These are phyloP conservation scores for Merops nubicus DNA, from an alignment of 2,113 vertebrate species.

Conservation along the genomic window DNA sequence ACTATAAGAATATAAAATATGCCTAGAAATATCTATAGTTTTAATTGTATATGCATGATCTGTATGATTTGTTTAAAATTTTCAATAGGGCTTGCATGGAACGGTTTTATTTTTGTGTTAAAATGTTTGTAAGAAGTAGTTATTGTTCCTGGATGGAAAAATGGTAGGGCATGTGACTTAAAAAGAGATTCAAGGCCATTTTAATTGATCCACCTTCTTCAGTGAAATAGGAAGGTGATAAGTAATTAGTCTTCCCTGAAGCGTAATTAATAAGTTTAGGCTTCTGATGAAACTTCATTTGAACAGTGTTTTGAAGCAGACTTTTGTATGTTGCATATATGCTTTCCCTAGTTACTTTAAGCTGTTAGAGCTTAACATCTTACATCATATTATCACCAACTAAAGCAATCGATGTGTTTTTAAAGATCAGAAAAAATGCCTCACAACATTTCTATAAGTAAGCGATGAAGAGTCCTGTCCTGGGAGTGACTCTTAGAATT, in stretches of 20 bases:
- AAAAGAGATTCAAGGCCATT: conserved; percentile 29
- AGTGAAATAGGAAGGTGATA: conserved; percentile 19
- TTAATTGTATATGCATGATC: background rate
- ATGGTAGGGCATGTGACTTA: background rate
- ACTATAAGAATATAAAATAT: background rate
- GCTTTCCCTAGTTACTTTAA: background rate
- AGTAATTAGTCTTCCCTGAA: conserved; percentile 51
- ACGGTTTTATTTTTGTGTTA: background rate
- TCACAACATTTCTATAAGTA: background rate
- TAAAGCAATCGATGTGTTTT: conserved; percentile 3
- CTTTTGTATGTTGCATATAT: background rate
- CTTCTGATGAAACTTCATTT: conserved; percentile 51
- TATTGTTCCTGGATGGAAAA: conserved; percentile 7
- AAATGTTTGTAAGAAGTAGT: background rate
- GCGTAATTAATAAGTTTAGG: conserved; percentile 38
- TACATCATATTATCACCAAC: background rate
- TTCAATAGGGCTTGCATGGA: background rate
- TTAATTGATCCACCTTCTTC: conserved; percentile 41
- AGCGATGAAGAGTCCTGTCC: background rate
- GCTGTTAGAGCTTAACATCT: background rate
- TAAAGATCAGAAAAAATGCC: conserved; percentile 25
- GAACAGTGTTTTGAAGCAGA: conserved; percentile 15
- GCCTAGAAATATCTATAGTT: background rate
- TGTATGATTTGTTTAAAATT: background rate
- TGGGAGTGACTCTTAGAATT: background rate